These are phyloP conservation scores for Malacoctenus gilli DNA, from an alignment of 2,797 vertebrate genomes.

Conservation along the genomic window DNA sequence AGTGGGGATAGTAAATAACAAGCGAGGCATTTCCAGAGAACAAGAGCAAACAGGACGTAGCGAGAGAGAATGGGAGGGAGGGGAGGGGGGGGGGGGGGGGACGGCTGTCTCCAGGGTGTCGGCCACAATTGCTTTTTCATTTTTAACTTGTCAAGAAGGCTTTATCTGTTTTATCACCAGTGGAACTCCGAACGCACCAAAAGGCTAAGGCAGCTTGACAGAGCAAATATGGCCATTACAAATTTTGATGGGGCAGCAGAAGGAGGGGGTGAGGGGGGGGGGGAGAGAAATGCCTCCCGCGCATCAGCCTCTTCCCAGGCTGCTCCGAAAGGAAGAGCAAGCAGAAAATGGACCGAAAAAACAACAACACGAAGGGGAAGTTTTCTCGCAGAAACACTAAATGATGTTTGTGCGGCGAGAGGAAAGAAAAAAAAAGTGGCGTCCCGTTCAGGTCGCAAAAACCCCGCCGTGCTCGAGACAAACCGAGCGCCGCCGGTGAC, in stretches of 20 bases:
- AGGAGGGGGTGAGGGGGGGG: constrained; percentile 25
- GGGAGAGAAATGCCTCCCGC: no score
- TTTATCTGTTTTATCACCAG: constrained; percentile 75
- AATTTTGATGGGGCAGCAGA: constrained; percentile 47
- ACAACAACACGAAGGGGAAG: no score
- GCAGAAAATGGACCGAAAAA: constrained; percentile 19
- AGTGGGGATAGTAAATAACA: constrained; percentile 63
- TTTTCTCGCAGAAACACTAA: no score
- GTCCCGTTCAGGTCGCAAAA: no score
- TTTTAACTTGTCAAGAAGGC: constrained; percentile 74
- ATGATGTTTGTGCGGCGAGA: no score
- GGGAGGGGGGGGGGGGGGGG: constrained; percentile 26
- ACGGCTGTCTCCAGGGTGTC: constrained; percentile 64
- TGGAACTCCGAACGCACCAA: constrained; percentile 52
- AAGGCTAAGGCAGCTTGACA: constrained; percentile 65
- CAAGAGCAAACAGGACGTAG: constrained; percentile 49
- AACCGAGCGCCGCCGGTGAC: no score
- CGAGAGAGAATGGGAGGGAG: constrained; percentile 15
- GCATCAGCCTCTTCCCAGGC: no score
- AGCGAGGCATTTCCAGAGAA: constrained; percentile 53
- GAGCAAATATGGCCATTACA: constrained; percentile 59
- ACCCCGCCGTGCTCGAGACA: no score
- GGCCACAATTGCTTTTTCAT: constrained; percentile 69
- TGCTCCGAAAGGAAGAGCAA: constrained; percentile 15
- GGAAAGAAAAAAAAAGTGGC: no score